Percentiles rank a stretch among this genome's conserved stretches.
Evolutionary conservation across 2,113 vertebrate species (phyloP).

Genomic region (Pedetes capensis): DNA sequence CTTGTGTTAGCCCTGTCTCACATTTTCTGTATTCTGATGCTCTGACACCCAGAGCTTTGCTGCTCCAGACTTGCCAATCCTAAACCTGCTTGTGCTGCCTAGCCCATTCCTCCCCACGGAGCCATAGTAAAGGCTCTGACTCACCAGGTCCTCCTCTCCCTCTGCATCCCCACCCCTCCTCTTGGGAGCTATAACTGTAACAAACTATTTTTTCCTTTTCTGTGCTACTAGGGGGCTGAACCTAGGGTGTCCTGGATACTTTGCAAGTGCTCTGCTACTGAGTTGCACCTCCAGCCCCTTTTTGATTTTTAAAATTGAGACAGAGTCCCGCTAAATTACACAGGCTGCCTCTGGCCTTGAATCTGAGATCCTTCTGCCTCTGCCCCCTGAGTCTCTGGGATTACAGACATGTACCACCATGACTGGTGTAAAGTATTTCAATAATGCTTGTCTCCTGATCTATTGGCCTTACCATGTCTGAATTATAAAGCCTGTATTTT

Average conservation of each 20-base stretch:
- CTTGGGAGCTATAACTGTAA: neutral
- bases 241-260: too few relatives aligned
- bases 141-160: neutral
- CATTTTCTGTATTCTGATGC: neutral
- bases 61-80: neutral
- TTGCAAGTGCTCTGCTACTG: too few relatives aligned
- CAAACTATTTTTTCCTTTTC: neutral
- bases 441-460: neutral
- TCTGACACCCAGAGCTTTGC: neutral
- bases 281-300: too few relatives aligned
- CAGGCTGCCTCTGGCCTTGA: too few relatives aligned
- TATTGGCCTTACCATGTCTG: neutral
- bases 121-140: neutral
- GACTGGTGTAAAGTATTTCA: too few relatives aligned
- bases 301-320: too few relatives aligned
- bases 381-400: too few relatives aligned
- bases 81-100: neutral
- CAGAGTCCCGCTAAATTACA: too few relatives aligned
- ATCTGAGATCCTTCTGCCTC: too few relatives aligned
- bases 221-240: too few relatives aligned
- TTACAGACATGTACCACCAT: too few relatives aligned
- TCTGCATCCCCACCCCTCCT: neutral
- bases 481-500: constrained; percentile 2
- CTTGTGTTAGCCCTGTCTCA: neutral
- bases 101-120: neutral